phyloP scores from a whole-genome alignment of 35 echinoderm and acorn worm species.

The Strongylocentrotus purpuratus region DNA sequence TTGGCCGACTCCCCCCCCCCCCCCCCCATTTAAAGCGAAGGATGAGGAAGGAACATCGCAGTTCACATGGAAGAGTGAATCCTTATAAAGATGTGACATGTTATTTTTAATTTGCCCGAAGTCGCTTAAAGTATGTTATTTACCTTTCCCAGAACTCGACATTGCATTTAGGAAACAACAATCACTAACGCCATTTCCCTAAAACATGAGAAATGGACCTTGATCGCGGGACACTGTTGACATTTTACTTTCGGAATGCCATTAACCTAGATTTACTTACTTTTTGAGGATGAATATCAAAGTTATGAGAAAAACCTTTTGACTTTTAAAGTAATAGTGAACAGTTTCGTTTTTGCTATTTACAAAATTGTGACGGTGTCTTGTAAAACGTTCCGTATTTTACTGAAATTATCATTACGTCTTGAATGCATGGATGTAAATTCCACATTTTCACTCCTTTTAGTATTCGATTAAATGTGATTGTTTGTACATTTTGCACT shows the following conservation, averaged over 20 bases:
- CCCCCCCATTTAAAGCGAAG: background rate
- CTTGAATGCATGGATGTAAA: no score
- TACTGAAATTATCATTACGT: no score
- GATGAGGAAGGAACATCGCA: no score
- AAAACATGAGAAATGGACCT: background rate
- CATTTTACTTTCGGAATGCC: background rate
- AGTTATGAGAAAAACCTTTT: background rate
- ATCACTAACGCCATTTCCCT: background rate
- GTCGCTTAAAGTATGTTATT: no score
- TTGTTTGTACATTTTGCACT: no score
- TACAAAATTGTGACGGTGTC: no score
- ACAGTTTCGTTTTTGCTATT: no score
- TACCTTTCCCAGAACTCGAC: background rate
- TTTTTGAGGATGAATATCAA: background rate
- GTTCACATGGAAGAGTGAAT: background rate
- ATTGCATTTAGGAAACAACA: background rate
- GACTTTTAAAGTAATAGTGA: no score
- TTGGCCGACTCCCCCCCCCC: background rate
- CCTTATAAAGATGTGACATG: background rate
- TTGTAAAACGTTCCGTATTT: no score
- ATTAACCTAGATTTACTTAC: background rate
- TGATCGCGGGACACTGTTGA: background rate
- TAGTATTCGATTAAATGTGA: no score
- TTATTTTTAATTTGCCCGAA: no score
- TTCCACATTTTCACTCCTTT: no score